These are phyloP conservation scores for Myrmophylax atrothorax DNA, from an alignment of 2,113 vertebrate species.

Conservation along the genomic window DNA sequence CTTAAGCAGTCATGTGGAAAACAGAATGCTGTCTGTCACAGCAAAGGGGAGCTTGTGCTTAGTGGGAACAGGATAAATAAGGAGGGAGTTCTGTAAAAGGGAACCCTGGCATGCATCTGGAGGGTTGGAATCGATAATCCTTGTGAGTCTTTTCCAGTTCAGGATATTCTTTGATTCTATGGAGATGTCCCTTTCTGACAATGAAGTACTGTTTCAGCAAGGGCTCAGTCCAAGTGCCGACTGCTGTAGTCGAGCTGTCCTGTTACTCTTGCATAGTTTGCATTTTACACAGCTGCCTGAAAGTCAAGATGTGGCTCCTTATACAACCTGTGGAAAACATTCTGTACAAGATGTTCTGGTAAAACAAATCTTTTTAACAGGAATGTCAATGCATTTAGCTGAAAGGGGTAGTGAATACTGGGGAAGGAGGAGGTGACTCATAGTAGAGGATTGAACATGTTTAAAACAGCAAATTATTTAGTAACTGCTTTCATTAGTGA, in stretches of 20 bases:
- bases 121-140: neutral
- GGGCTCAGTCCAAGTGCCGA: neutral
- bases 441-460: constrained; percentile 6
- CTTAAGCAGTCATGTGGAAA: neutral
- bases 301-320: constrained; percentile 54
- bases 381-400: constrained; percentile 29
- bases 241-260: neutral
- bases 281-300: constrained; percentile 56
- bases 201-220: neutral
- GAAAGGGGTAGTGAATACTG: constrained; percentile 17
- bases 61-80: neutral
- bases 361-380: neutral
- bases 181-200: neutral
- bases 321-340: constrained; percentile 65
- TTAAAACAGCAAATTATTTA: neutral
- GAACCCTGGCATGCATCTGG: neutral
- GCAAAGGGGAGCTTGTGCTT: neutral
- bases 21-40: neutral
- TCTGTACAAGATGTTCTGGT: constrained; percentile 71
- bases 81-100: neutral
- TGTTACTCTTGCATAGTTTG: constrained; percentile 20
- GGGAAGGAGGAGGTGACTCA: neutral
- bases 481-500: neutral
- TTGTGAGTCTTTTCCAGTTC: neutral
- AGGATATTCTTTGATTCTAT: neutral